Percentiles rank a stretch among this genome's conserved stretches.
Conservation (phyloP, 1,140 invertebrate genomes). For the Nautilus pompilius region DNA sequence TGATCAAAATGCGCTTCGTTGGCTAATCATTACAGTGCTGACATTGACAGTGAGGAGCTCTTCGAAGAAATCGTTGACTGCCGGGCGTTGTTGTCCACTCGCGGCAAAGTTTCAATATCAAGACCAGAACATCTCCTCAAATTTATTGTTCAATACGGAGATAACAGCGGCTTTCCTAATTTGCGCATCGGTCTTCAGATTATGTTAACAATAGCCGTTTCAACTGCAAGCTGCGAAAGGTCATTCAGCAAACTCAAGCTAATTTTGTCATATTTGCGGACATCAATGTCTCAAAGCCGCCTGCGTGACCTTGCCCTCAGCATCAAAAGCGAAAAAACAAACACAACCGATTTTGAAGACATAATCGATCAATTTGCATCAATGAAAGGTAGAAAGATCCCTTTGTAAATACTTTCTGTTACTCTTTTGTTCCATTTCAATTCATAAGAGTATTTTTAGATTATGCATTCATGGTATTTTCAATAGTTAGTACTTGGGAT, state of each 20-base stretch:
- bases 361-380: too few species aligned
- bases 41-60: not conserved
- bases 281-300: too few species aligned
- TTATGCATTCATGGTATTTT: too few species aligned
- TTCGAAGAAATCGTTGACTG: not conserved
- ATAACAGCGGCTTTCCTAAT: not conserved
- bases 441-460: too few species aligned
- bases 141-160: not conserved
- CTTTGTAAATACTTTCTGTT: too few species aligned
- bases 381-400: too few species aligned
- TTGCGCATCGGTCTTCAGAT: not conserved
- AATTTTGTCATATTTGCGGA: too few species aligned
- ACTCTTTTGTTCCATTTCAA: too few species aligned
- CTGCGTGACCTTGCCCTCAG: too few species aligned
- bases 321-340: too few species aligned
- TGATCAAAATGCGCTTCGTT: not conserved
- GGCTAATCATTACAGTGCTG: not conserved
- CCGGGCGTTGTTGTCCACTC: not conserved
- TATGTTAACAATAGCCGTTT: not conserved
- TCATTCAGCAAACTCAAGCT: not conserved
- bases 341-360: too few species aligned
- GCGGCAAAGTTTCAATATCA: not conserved
- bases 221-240: not conserved
- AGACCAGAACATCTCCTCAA: not conserved
- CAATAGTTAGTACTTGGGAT: too few species aligned